Conservation (phyloP, 2,888 invertebrate genomes). For the Cheilosia scutellata region DNA sequence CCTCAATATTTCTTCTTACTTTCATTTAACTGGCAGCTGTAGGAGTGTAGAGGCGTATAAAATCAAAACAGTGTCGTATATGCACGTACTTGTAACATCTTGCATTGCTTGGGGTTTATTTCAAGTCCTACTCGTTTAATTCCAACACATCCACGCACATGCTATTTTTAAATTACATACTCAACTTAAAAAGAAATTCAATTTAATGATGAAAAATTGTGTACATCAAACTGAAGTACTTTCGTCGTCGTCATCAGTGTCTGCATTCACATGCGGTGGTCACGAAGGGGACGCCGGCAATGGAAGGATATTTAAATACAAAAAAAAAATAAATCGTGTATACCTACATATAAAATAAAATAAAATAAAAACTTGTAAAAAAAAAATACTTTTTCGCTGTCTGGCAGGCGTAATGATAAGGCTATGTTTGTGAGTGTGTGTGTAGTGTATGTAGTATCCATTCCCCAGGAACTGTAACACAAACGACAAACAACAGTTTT, state of each 20-base stretch:
- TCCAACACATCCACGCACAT: constrained; percentile 12
- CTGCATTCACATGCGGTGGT: constrained; percentile 16
- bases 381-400: constrained; percentile 14
- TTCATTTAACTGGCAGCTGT: too few relatives aligned
- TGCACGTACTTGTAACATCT: not conserved
- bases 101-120: not conserved
- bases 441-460: not conserved
- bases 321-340: not conserved
- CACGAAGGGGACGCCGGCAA: not conserved
- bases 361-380: not conserved
- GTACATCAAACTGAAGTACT: constrained; percentile 25
- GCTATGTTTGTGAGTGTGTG: not conserved
- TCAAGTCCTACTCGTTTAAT: not conserved
- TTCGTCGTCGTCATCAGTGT: constrained; percentile 30
- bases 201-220: constrained; percentile 27
- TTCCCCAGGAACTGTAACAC: constrained; percentile 2
- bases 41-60: too few relatives aligned
- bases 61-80: too few relatives aligned
- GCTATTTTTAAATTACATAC: constrained; percentile 18
- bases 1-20: too few relatives aligned
- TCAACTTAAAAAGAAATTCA: constrained; percentile 22
- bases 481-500: constrained; percentile 26
- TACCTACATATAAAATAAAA: too few relatives aligned
- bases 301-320: not conserved
- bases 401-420: constrained; percentile 16